Percentiles rank a stretch among this genome's conserved stretches.
phyloP scores from a whole-genome alignment of 2,113 vertebrate genomes.

The Vidua macroura region DNA sequence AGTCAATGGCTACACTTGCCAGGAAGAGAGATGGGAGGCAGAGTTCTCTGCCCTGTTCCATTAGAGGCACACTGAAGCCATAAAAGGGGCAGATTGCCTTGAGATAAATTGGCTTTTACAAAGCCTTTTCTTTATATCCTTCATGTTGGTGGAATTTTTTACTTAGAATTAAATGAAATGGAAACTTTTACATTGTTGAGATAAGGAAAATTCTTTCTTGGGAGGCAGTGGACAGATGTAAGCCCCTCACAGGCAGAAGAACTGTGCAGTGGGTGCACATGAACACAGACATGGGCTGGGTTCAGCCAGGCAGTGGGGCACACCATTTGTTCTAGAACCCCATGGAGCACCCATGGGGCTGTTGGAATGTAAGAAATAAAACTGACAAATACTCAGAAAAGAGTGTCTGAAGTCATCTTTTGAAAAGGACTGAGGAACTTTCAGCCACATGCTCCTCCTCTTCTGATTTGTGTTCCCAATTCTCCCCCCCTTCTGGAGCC shows the following conservation, averaged over 20 bases:
- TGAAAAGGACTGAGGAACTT: not conserved
- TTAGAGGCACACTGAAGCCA: not conserved
- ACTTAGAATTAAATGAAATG: not conserved
- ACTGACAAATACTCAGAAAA: not conserved
- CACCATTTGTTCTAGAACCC: not conserved
- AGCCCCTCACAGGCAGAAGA: not conserved
- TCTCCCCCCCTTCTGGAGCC: not conserved
- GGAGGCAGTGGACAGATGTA: not conserved
- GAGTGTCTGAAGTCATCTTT: not conserved
- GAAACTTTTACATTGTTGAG: not conserved
- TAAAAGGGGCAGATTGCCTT: not conserved
- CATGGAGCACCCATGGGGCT: not conserved
- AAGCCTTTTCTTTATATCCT: not conserved
- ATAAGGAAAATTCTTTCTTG: not conserved
- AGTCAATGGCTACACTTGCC: not conserved
- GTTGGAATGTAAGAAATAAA: not conserved
- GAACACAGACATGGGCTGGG: not conserved
- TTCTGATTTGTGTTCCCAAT: not conserved
- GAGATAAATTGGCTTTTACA: not conserved
- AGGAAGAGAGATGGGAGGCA: not conserved
- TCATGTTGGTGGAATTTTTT: not conserved
- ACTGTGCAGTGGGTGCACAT: not conserved
- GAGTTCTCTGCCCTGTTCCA: not conserved
- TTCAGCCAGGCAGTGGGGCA: not conserved
- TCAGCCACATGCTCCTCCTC: not conserved